Conservation (phyloP, 2,888 invertebrate species). For the Taphrorychus bicolor region DNA sequence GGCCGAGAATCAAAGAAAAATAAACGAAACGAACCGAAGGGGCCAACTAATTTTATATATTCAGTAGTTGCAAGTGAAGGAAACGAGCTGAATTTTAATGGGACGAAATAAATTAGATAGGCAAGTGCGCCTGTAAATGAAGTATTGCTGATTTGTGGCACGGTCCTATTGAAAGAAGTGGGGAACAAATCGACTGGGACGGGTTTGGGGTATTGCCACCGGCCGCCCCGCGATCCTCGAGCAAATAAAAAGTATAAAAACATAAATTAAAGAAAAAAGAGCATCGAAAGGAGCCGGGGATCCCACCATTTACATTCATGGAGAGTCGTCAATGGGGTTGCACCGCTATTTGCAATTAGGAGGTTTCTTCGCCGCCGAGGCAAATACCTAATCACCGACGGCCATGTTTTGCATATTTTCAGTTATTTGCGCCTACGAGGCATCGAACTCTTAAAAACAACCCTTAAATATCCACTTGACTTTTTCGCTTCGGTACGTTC, state of each 20-base stretch:
- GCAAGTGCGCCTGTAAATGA: slow-evolving; percentile 44
- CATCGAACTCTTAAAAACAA: not conserved
- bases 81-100: slow-evolving; percentile 43
- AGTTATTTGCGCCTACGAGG: not conserved
- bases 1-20: slow-evolving; percentile 4
- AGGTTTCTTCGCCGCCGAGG: slow-evolving; percentile 36
- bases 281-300: slow-evolving; percentile 47
- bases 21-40: slow-evolving; percentile 24
- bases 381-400: slow-evolving; percentile 33
- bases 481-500: not conserved
- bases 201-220: slow-evolving; percentile 15
- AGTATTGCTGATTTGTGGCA: slow-evolving; percentile 44
- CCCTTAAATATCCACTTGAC: not conserved
- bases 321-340: slow-evolving; percentile 52
- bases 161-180: slow-evolving; percentile 42
- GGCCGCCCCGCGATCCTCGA: slow-evolving; percentile 39
- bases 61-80: slow-evolving; percentile 43
- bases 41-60: slow-evolving; percentile 42
- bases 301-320: slow-evolving; percentile 57
- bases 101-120: slow-evolving; percentile 42
- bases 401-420: not conserved
- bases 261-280: slow-evolving; percentile 49
- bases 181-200: slow-evolving; percentile 41
- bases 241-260: slow-evolving; percentile 48
- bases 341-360: slow-evolving; percentile 49